Conservation (phyloP, 2,797 vertebrate genomes). For the Argya squamiceps region DNA sequence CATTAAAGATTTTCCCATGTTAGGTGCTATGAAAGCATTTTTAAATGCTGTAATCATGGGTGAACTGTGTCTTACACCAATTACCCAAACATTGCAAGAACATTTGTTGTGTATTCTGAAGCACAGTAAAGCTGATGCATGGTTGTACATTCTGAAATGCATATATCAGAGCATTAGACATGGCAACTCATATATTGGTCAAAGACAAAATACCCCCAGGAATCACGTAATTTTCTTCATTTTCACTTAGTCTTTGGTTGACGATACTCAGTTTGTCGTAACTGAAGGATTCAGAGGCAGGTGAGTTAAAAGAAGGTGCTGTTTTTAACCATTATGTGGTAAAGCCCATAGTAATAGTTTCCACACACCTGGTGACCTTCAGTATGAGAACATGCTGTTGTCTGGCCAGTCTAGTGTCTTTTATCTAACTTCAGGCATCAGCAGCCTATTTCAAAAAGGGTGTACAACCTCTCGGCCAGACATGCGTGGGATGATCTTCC, state of each 20-base stretch:
- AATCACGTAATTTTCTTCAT: not conserved
- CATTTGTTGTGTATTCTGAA: not conserved
- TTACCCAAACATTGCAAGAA: no score
- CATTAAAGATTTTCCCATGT: not conserved
- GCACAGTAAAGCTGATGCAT: not conserved
- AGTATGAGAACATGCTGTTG: not conserved
- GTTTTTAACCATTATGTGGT: not conserved
- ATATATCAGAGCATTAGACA: not conserved
- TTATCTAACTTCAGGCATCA: not conserved
- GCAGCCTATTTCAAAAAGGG: not conserved
- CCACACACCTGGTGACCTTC: not conserved
- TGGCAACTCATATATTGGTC: accelerated
- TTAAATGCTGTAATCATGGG: not conserved
- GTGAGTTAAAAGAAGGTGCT: not conserved
- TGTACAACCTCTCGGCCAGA: not conserved
- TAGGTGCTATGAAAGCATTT: not conserved
- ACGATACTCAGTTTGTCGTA: not conserved
- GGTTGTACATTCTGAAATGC: not conserved
- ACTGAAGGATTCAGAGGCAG: not conserved
- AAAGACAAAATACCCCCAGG: not conserved
- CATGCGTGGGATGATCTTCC: not conserved
- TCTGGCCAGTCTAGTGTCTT: not conserved
- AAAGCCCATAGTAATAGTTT: not conserved
- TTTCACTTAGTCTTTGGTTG: not conserved
- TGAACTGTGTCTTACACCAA: not conserved